Conservation (phyloP, 2,888 invertebrate genomes). For the Philonicus albiceps region DNA sequence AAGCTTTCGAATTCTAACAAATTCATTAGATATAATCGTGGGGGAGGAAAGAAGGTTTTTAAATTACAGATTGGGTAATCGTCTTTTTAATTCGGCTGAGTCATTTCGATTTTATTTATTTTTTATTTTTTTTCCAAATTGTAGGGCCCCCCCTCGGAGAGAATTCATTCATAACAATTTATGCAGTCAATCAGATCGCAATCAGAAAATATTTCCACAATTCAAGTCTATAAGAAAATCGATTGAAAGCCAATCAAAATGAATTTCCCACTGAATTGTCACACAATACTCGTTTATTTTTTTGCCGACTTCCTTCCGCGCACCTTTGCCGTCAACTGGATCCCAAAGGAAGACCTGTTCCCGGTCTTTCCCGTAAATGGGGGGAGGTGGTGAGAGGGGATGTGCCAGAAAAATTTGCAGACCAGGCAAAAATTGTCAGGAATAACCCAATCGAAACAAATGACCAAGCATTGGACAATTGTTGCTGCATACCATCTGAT, state of each 20-base stretch:
- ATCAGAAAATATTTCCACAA: conserved; percentile 37
- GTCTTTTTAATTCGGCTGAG: not conserved
- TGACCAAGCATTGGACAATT: conserved; percentile 42
- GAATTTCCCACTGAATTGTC: conserved; percentile 40
- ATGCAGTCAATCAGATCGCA: conserved; percentile 30
- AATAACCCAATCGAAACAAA: conserved; percentile 45
- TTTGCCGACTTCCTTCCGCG: not conserved
- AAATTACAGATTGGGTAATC: conserved; percentile 8
- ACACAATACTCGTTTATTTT: conserved; percentile 20
- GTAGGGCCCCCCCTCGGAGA: not conserved
- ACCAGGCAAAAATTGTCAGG: conserved; percentile 12
- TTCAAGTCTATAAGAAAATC: conserved; percentile 34
- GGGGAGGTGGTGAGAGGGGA: not conserved
- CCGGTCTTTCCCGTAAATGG: not conserved
- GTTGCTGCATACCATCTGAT: conserved; percentile 45
- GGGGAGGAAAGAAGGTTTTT: not conserved
- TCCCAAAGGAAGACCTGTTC: not conserved
- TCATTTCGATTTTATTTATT: not conserved
- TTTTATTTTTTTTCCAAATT: not conserved
- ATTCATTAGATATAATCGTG: not conserved
- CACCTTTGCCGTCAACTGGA: not conserved
- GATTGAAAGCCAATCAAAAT: conserved; percentile 39
- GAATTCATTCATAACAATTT: conserved; percentile 22
- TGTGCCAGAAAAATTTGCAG: conserved; percentile 7
- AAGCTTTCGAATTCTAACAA: not conserved